phyloP scores from a whole-genome alignment of 2,888 invertebrate genomes.

The Octonoba sinensis region DNA sequence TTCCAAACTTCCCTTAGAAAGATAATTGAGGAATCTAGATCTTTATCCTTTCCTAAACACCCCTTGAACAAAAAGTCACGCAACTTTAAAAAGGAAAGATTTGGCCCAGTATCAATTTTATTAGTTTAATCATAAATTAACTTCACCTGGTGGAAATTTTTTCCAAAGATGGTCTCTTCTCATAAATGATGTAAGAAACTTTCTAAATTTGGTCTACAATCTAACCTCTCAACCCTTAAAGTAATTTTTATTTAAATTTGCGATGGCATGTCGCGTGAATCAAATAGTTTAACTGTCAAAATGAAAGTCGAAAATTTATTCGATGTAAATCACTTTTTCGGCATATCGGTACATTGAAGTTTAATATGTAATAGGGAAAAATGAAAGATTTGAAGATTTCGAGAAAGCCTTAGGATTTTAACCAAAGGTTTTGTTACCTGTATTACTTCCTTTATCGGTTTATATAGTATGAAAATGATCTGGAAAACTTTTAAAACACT shows the following conservation, averaged over 20 bases:
- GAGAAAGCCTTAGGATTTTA: too few species aligned
- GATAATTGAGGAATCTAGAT: slow-evolving; percentile 57
- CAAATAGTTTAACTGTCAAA: background rate
- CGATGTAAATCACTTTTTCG: too few species aligned
- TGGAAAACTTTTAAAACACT: too few species aligned
- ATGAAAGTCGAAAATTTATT: too few species aligned
- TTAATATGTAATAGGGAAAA: too few species aligned
- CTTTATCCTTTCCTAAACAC: slow-evolving; percentile 28
- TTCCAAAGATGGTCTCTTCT: slow-evolving; percentile 37
- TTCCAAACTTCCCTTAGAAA: background rate
- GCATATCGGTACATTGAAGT: too few species aligned
- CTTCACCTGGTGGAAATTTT: slow-evolving; percentile 16
- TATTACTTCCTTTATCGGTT: too few species aligned
- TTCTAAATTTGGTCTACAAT: slow-evolving; percentile 23
- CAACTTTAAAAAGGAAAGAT: slow-evolving; percentile 16
- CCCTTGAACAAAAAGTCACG: slow-evolving; percentile 31
- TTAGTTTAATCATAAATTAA: slow-evolving; percentile 55
- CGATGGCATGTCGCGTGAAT: slow-evolving; percentile 33
- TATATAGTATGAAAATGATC: too few species aligned
- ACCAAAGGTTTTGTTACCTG: too few species aligned
- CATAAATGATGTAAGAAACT: slow-evolving; percentile 22
- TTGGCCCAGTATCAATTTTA: slow-evolving; percentile 53
- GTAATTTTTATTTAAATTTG: slow-evolving; percentile 60
- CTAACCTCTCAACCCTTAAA: slow-evolving; percentile 38
- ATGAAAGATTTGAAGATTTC: too few species aligned